phyloP scores from a whole-genome alignment of 1,140 invertebrate species.

The Drosophila murphyi region DNA sequence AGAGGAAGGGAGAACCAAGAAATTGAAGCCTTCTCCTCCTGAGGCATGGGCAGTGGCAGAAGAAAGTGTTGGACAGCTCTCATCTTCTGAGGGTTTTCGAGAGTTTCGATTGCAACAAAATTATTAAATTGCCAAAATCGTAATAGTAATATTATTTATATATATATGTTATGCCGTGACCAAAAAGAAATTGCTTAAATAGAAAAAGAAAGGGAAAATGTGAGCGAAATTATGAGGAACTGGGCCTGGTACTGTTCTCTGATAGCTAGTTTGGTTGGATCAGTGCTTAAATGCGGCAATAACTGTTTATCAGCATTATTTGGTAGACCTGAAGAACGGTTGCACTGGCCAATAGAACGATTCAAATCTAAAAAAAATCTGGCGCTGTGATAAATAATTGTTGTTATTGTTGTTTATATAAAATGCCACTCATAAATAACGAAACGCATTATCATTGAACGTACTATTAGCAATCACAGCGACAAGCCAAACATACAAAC shows the following conservation, averaged over 20 bases:
- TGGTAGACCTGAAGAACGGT: background rate
- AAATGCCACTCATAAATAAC: slow-evolving; percentile 74
- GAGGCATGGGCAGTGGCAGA: too few species aligned
- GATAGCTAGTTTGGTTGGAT: background rate
- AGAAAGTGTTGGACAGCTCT: too few species aligned
- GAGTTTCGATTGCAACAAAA: too few species aligned
- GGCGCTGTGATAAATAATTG: slow-evolving; percentile 68
- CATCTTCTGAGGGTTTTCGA: too few species aligned
- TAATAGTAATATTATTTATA: too few species aligned
- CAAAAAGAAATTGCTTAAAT: too few species aligned
- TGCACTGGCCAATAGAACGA: slow-evolving; percentile 26
- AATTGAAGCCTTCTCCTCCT: too few species aligned
- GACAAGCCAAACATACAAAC: slow-evolving; percentile 47
- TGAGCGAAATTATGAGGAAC: too few species aligned
- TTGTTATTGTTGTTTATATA: slow-evolving; percentile 74
- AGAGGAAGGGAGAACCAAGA: too few species aligned
- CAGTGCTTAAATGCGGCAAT: background rate
- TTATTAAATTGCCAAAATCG: too few species aligned
- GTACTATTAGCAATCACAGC: slow-evolving; percentile 75
- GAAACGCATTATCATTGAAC: slow-evolving; percentile 75
- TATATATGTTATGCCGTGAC: too few species aligned
- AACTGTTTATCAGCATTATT: background rate
- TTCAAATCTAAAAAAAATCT: slow-evolving; percentile 26
- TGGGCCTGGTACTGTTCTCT: background rate
- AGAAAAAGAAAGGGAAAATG: too few species aligned